A percentile compares a stretch with the other conserved stretches of the same genome.
Conservation (phyloP, 2,797 vertebrate species). For the Decapterus maruadsi region DNA sequence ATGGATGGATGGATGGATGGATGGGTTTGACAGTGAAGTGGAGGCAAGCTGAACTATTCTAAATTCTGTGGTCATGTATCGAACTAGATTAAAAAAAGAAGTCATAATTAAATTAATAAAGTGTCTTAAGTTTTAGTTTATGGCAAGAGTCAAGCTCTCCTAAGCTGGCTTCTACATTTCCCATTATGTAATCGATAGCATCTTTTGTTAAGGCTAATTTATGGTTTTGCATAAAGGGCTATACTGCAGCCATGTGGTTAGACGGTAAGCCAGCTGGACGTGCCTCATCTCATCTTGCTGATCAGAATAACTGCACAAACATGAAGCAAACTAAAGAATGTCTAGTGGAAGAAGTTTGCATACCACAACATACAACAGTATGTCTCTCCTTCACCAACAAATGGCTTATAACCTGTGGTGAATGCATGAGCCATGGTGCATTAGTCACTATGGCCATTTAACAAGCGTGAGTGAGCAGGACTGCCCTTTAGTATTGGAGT, state of each 20-base stretch:
- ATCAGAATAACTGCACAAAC: not conserved
- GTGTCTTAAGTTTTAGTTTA: not conserved
- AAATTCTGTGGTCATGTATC: not conserved
- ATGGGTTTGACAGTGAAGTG: conserved; percentile 21
- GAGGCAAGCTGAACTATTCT: conserved; percentile 1
- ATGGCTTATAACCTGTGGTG: no score
- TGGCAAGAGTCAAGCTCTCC: not conserved
- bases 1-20: conserved; percentile 32
- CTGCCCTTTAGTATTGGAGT: not conserved
- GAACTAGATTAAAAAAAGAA: not conserved
- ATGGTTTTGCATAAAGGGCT: not conserved
- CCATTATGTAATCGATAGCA: not conserved
- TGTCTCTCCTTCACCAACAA: no score
- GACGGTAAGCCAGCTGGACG: not conserved
- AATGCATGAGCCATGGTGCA: no score
- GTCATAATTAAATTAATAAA: not conserved
- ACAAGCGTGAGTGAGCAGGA: no score
- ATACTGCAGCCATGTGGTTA: not conserved
- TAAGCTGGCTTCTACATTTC: not conserved
- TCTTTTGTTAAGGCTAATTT: not conserved
- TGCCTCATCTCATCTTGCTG: not conserved
- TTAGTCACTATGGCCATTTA: no score
- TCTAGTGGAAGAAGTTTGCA: not conserved
- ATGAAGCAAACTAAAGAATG: not conserved
- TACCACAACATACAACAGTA: no score